Evolutionary conservation across 2,888 invertebrate genomes (phyloP).

Genomic region (Nasonovia ribisnigri): DNA sequence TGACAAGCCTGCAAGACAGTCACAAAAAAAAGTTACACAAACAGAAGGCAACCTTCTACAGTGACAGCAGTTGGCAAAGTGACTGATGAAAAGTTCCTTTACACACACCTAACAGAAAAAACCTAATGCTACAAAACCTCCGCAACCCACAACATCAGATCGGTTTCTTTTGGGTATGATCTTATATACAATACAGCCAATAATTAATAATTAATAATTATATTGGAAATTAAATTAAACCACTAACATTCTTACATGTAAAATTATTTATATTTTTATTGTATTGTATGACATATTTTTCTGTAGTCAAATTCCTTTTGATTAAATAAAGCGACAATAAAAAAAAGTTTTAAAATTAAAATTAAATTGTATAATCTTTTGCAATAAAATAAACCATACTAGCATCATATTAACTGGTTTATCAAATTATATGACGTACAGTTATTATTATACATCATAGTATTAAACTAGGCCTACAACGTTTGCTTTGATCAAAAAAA

Average conservation of each 20-base stretch:
- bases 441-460: background rate
- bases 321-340: background rate
- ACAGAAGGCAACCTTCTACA: background rate
- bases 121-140: background rate
- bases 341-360: background rate
- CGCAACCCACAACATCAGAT: background rate
- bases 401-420: background rate
- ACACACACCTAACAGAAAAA: background rate
- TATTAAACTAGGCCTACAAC: background rate
- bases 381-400: background rate
- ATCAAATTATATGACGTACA: too few relatives aligned
- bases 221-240: background rate
- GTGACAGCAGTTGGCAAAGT: background rate
- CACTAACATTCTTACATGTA: background rate
- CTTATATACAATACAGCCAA: background rate
- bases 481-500: background rate
- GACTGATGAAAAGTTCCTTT: background rate
- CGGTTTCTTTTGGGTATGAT: background rate
- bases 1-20: too few relatives aligned
- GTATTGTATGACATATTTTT: background rate
- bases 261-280: background rate
- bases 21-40: background rate
- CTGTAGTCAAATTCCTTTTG: background rate
- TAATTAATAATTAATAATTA: background rate
- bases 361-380: too few relatives aligned